Evolutionary conservation across 2,113 vertebrate species (phyloP), one percentile per base, ranked within the genome.

Genomic region (Laticauda laticaudata): DNA sequence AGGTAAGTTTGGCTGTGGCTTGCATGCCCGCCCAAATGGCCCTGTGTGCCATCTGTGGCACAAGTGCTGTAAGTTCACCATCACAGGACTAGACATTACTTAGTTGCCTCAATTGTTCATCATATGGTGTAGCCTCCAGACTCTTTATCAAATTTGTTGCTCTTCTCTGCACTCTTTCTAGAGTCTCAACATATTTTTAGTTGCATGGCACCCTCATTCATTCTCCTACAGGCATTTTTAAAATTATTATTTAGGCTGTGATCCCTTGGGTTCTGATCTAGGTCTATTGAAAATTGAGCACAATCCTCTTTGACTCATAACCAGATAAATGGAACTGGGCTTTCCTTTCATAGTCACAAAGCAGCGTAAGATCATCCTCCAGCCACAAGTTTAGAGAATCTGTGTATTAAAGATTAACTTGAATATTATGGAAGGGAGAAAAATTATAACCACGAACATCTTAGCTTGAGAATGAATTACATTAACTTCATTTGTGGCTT

Each of bases 401-500:
- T 96, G 26, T 86, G 88, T 87, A 81, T 91, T 86, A 91, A 92
- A 94, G 94, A 95, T 95, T 92, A 93, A 90, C 90, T 91, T 92
- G 94, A 94, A 75, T 94, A 91, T 92, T 94, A 85, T 45, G 45
- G 94, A 89, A 94, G 29, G 51, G 14, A 69, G 26, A n/a, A 12
- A 61, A 54, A 93, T 64, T 92, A 91, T 90, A 93, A 2, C 1
- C 94, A 94, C 95, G 93, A 94, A 43, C 91, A 94, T 89, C 56
- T 64, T 93, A 93, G 91, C 89, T 95, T 69, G 93, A 94, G 96
- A 95, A 96, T 90, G 34, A 96, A 94, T 96, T 94, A 56, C 90
- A 93, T 94, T 88, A 95, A 93, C 94, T 95, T 95, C 95, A 85
- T 89, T 95, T 56, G 92, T 92, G 93, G 94, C 95, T 96, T 96